Percentiles rank a stretch among this genome's conserved stretches.
These are phyloP conservation scores for Hydriomena furcata DNA, from an alignment of 2,888 invertebrate genomes.

Conservation along the genomic window DNA sequence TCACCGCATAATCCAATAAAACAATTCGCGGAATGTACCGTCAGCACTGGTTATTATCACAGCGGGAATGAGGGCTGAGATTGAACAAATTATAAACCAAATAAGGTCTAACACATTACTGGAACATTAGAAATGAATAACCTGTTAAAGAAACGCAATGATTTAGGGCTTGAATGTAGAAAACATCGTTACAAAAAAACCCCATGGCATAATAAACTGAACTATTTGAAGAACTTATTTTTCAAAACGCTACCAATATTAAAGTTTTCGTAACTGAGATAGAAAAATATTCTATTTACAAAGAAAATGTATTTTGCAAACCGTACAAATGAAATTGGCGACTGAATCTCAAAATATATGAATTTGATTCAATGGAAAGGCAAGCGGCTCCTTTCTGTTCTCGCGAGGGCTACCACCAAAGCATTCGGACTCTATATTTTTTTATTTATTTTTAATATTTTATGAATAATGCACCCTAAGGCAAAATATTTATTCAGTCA, in stretches of 20 bases:
- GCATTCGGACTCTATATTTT: conserved; percentile 57
- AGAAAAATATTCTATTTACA: conserved; percentile 12
- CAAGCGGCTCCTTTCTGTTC: conserved; percentile 81
- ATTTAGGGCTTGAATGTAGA: too few relatives aligned
- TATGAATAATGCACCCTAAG: conserved; percentile 62
- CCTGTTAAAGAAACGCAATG: too few relatives aligned
- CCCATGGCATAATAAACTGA: too few relatives aligned
- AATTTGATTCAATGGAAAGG: conserved; percentile 84
- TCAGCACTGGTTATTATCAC: conserved; percentile 50
- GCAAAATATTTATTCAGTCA: conserved; percentile 66
- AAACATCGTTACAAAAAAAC: too few relatives aligned
- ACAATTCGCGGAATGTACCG: conserved; percentile 81
- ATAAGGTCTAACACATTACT: not conserved
- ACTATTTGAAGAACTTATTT: too few relatives aligned
- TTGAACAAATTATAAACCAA: conserved; percentile 3
- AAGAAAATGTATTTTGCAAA: conserved; percentile 48
- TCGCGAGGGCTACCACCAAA: conserved; percentile 80
- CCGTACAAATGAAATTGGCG: conserved; percentile 80
- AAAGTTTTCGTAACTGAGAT: too few relatives aligned
- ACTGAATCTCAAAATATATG: conserved; percentile 84
- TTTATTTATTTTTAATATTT: conserved; percentile 74
- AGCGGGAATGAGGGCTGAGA: conserved; percentile 8
- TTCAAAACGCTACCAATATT: too few relatives aligned
- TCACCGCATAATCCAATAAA: conserved; percentile 83
- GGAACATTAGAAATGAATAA: too few relatives aligned